Base-by-base conservation (phyloP, 2,113 vertebrate species). In the Bubo scandiacus region DNA sequence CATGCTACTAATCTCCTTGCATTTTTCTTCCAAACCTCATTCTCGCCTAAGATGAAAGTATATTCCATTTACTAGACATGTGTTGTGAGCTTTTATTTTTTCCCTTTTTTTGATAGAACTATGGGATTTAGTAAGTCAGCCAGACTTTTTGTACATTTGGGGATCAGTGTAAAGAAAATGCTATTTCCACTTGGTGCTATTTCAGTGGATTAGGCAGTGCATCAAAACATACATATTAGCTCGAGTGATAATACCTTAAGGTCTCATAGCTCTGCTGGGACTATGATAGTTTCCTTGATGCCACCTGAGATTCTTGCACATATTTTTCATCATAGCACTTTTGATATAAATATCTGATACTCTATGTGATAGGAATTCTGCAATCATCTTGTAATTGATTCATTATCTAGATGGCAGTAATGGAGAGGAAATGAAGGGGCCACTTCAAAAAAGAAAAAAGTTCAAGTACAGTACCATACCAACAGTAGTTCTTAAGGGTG, bases 151-250 rank as follows among this genome's bases (percentile, higher is more conserved):
- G 68, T 94, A 80, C 58, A 2, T 94, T 88, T 90, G 82, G 42
- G 58, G 80, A 95, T 92, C 90, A 84, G 71, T 47, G 67, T 63
- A 71, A 94, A 94, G 74, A 51, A 88, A 94, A 94, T 63, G n/a
- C 55, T 67, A 25, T 96, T 96, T 96, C 90, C 45, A 36, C 55
- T 92, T 86, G 59, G n/a, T 93, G 82, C 71, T 94, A 51, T 94
- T 96, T 88, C 82, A 86, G 67, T 96, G 88, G 90, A 96, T 97
- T 96, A 94, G 80, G 51, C 32, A 43, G 51, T 59, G 66, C 67
- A 94, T 92, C 86, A 83, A 92, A 82, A 92, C 73, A 83, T 34
- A 70, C 54, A 8, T 73, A 23, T 77, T 93, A 92, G 49, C 49
- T 85, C 82, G 49, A 58, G 36, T 82, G 85, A 62, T 83, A 88